Conservation (phyloP, 2,888 invertebrate species). For the Unio delphinus region DNA sequence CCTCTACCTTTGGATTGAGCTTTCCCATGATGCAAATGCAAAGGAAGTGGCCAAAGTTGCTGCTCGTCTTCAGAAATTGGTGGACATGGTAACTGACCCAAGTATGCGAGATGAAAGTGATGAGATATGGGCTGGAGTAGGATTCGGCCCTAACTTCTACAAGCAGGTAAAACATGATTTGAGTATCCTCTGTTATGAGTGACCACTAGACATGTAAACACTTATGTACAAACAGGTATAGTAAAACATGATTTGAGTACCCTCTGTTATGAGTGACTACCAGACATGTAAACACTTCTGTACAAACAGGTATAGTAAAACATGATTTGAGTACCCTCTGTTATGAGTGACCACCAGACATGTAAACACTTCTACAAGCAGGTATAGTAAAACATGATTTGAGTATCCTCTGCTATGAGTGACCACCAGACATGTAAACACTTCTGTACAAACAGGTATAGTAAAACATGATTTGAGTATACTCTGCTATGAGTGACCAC, state of each 20-base stretch:
- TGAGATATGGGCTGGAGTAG: slow-evolving; percentile 70
- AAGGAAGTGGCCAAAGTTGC: slow-evolving; percentile 62
- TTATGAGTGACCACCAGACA: no score
- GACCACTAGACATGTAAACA: no score
- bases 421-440: no score
- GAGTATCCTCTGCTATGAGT: no score
- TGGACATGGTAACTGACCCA: slow-evolving; percentile 65
- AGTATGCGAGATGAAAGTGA: slow-evolving; percentile 62
- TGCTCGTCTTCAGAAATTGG: slow-evolving; percentile 61
- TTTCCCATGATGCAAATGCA: slow-evolving; percentile 62
- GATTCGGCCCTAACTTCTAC: slow-evolving; percentile 68
- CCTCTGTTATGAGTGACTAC: no score
- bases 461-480: no score
- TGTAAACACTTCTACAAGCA: slow-evolving; percentile 53
- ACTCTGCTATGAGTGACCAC: no score
- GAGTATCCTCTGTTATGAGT: no score
- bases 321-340: no score
- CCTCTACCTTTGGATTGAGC: slow-evolving; percentile 68
- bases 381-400: slow-evolving; percentile 33
- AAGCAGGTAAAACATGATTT: slow-evolving; percentile 48
- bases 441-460: slow-evolving; percentile 54
- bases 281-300: no score
- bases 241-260: slow-evolving; percentile 25
- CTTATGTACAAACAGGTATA: no score
- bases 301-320: slow-evolving; percentile 54